phyloP scores from a whole-genome alignment of 1,140 invertebrate genomes.

The Panulirus ornatus region DNA sequence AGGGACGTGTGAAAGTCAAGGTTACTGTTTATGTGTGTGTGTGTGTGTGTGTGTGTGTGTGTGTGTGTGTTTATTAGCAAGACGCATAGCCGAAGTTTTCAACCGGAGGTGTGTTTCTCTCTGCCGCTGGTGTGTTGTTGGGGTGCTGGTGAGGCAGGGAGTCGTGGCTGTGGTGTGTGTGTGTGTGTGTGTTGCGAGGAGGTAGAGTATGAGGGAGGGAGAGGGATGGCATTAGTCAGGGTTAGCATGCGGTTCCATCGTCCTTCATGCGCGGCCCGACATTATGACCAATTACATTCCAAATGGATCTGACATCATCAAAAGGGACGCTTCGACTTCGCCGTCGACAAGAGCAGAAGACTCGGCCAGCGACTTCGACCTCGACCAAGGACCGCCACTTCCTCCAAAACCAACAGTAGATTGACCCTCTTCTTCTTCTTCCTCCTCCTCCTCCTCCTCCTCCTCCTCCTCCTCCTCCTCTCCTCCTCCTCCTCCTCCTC shows the following conservation, averaged over 20 bases:
- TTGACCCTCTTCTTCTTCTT: background rate
- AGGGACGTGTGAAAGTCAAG: too few species aligned
- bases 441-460: background rate
- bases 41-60: too few species aligned
- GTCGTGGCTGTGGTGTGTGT: background rate
- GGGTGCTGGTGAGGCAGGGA: background rate
- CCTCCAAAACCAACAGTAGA: background rate
- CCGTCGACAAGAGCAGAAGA: too few species aligned
- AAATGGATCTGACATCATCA: constrained; percentile 64
- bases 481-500: background rate
- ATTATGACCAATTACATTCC: constrained; percentile 66
- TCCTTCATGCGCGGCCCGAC: constrained; percentile 47
- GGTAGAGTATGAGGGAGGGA: too few species aligned
- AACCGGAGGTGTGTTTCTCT: too few species aligned
- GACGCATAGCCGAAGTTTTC: too few species aligned
- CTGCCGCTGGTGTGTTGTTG: too few species aligned
- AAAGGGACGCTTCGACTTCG: constrained; percentile 44
- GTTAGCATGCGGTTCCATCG: constrained; percentile 42
- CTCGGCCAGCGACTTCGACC: background rate
- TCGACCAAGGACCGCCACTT: background rate
- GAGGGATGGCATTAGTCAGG: background rate
- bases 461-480: background rate
- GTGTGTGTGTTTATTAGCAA: too few species aligned
- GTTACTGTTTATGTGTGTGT: background rate
- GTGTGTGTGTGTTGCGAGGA: background rate